Evolutionary conservation across 2,888 invertebrate species (phyloP), one percentile per base, ranked within the genome.

Genomic region (Meta bourneti): DNA sequence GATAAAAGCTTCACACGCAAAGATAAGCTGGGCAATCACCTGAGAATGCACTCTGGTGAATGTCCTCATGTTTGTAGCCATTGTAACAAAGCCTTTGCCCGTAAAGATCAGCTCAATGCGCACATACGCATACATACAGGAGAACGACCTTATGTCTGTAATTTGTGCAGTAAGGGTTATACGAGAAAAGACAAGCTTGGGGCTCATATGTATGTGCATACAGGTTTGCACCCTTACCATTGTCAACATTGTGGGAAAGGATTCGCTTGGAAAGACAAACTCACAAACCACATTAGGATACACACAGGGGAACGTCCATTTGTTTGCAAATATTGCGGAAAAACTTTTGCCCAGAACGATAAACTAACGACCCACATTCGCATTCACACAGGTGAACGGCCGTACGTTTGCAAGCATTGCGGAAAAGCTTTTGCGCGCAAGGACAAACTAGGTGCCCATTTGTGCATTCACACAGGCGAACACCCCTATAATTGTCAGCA

Each of bases 11-110:
- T 92, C 71, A 92, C 92, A 69, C 92, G 92, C n/a, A 92, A 92
- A 80, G 92, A 92, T 54, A 92, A 92, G 52, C 75, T 92, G 51
- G 92, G 92, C 75, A 95, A 95, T 93, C 96, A 96, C 93, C 93
- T 95, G 89, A 94, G 95, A 71, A 95, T 95, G 49, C 96, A 96
- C 95, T 97, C 95, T 8, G 95, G 95, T 87, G 94, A 94, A 75
- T 95, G 95, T 84, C 96, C 96, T 0, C 96, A 95, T 94, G 95
- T 96, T 95, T 96, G 96, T 93, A 95, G 95, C 94, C 94, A 96
- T 7, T 96, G 96, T 93, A 94, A 95, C 7, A 92, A 92, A 81
- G 92, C 92, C 49, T 92, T 92, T 89, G 92, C 92, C 48, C 89
- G 92, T 7, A 92, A 92, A 75, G 92, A 92, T 89, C 92, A 92